phyloP scores from a whole-genome alignment of 2,797 vertebrate species.

The Myotis pilosus region DNA sequence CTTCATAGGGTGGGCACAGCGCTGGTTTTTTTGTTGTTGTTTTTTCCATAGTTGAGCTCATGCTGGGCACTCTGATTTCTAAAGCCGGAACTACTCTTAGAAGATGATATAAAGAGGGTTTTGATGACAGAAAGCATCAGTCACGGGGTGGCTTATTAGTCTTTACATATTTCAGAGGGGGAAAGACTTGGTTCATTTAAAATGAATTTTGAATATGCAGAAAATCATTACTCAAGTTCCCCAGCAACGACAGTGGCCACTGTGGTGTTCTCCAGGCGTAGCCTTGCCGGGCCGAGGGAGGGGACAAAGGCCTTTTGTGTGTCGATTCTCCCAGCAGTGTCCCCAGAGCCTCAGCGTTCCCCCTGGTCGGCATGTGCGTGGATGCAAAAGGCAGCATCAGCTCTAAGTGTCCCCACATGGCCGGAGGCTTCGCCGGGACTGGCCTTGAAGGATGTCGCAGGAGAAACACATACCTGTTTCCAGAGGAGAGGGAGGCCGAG shows the following conservation, averaged over 20 bases:
- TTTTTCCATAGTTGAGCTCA: conserved; percentile 16
- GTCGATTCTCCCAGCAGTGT: background rate
- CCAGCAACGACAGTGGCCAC: background rate
- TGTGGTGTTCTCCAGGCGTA: background rate
- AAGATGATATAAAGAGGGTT: background rate
- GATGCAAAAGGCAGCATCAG: background rate
- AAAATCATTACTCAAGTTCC: conserved; percentile 19
- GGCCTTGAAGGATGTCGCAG: background rate
- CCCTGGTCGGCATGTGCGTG: background rate
- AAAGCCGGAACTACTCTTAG: background rate
- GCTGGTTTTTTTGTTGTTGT: too few relatives aligned
- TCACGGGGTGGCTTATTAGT: background rate
- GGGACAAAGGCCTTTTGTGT: background rate
- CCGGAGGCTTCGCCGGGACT: background rate
- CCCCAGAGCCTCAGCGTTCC: background rate
- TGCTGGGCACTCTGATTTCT: background rate
- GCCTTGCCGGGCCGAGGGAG: background rate
- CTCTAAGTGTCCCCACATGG: fast-evolving
- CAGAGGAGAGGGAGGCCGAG: background rate
- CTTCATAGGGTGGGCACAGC: background rate
- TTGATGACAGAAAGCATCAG: background rate
- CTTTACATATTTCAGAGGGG: background rate
- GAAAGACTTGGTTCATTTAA: background rate
- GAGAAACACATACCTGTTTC: background rate
- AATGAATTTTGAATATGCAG: background rate